phyloP scores from a whole-genome alignment of 1,140 invertebrate genomes.

The Ceratina calcarata region DNA sequence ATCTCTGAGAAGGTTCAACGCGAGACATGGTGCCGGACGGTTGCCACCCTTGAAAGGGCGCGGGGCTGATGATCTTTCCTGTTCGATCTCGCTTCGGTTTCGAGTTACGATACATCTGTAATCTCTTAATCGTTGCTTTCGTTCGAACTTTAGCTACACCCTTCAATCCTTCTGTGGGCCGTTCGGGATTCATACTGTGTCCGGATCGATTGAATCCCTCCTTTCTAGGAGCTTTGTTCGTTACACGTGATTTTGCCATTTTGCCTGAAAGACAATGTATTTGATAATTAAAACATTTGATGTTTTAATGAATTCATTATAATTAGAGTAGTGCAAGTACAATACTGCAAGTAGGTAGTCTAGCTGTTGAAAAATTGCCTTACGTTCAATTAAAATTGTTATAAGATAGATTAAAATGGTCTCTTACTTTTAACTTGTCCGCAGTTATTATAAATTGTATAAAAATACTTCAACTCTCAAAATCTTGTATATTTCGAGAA shows the following conservation, averaged over 20 bases:
- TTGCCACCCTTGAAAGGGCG: constrained; percentile 95
- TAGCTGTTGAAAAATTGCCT: too few species aligned
- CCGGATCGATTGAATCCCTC: constrained; percentile 89
- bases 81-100: constrained; percentile 95
- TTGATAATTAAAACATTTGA: not conserved
- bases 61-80: constrained; percentile 96
- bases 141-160: constrained; percentile 92
- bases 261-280: constrained; percentile 47
- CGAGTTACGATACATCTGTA: constrained; percentile 99
- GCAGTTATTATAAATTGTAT: too few species aligned
- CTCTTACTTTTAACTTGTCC: too few species aligned
- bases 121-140: constrained; percentile 95
- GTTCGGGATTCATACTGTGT: constrained; percentile 94
- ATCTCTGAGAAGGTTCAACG: constrained; percentile 98
- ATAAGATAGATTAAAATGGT: too few species aligned
- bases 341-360: too few species aligned
- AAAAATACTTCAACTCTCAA: too few species aligned
- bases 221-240: constrained; percentile 85
- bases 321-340: too few species aligned
- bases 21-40: constrained; percentile 94
- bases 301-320: too few species aligned
- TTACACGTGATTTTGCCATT: constrained; percentile 88
- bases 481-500: too few species aligned
- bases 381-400: too few species aligned
- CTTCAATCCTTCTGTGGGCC: constrained; percentile 88